These are phyloP conservation scores for Nemotelus nigrinus DNA, from an alignment of 2,888 invertebrate species.

Conservation along the genomic window DNA sequence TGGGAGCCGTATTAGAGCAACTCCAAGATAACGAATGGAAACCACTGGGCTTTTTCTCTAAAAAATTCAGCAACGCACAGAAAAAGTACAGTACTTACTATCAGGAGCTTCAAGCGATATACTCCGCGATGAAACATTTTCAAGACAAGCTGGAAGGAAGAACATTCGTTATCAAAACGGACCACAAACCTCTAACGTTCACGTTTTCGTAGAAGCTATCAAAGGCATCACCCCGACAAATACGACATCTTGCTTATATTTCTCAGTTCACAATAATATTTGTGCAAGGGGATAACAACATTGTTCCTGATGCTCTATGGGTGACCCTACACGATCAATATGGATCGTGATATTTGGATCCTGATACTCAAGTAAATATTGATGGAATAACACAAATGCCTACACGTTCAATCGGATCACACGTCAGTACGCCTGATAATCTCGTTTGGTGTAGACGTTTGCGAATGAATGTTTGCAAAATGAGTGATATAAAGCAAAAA, in stretches of 20 bases:
- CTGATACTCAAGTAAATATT: no score
- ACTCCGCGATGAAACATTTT: constrained; percentile 48
- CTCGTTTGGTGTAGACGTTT: no score
- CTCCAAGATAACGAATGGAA: not conserved
- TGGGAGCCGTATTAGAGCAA: constrained; percentile 1
- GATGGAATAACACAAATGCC: no score
- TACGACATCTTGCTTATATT: constrained; percentile 53
- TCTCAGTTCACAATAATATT: constrained; percentile 45
- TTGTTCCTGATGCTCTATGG: constrained; percentile 38
- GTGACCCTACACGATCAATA: no score
- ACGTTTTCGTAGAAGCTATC: constrained; percentile 55
- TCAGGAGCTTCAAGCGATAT: constrained; percentile 60
- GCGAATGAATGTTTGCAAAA: no score
- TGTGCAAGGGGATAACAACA: constrained; percentile 39
- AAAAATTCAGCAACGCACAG: constrained; percentile 56
- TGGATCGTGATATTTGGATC: no score
- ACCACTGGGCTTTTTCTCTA: constrained; percentile 54
- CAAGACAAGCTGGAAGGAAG: constrained; percentile 49
- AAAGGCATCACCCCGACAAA: constrained; percentile 58
- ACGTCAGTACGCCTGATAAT: no score
- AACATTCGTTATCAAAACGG: constrained; percentile 40
- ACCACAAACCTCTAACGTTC: constrained; percentile 50
- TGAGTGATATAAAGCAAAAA: no score
- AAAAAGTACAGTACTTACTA: constrained; percentile 59
- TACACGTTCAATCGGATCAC: no score